Base-by-base conservation (phyloP, 2,797 vertebrate species). In the Cossypha heuglini region DNA sequence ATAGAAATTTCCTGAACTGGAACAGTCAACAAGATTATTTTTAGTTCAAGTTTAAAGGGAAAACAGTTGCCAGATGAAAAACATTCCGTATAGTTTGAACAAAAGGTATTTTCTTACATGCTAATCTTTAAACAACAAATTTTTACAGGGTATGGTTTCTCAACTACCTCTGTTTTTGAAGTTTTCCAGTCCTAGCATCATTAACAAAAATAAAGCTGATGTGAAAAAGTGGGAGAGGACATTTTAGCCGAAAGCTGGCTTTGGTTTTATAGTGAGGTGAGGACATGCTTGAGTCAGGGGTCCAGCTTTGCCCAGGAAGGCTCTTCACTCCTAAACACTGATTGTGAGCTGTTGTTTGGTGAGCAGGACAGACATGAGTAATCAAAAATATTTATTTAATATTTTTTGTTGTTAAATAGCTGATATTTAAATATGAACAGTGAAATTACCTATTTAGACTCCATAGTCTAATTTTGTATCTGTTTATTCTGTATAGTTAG, bases 1-100 rank as follows among this genome's bases (percentile, higher is more conserved):
- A n/a, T 0, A 85, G 84, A 93, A 76, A 89, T 87, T 89, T 93
- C 91, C 94, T 91, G 89, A 96, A 66, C 58, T 92, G 73, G 78
- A 96, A 87, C 49, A 91, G 78, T 66, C 85, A 83, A 86, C 62
- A 78, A n/a, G 58, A 68, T 88, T 92, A 90, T 91, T 94, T 96
- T 94, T 93, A 94, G 81, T 84, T 75, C 75, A 90, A 25, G 37
- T 93, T 83, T 75, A 63, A 84, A 84, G 29, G 38, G 75, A 88
- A 88, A 94, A 94, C 37, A 86, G 43, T 67, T 91, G 52, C 42
- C 59, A 88, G 64, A 51, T 73, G 58, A 86, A 91, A 91, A 86
- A 57, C 62, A 83, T 87, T 46, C 62, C 0, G 0, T 57, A 38
- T 16, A 8, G 33, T 64, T 76, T 48, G 68, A 91, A 64, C 49